Evolutionary conservation across 2,888 invertebrate species (phyloP).

Genomic region (Hemaris fuciformis): DNA sequence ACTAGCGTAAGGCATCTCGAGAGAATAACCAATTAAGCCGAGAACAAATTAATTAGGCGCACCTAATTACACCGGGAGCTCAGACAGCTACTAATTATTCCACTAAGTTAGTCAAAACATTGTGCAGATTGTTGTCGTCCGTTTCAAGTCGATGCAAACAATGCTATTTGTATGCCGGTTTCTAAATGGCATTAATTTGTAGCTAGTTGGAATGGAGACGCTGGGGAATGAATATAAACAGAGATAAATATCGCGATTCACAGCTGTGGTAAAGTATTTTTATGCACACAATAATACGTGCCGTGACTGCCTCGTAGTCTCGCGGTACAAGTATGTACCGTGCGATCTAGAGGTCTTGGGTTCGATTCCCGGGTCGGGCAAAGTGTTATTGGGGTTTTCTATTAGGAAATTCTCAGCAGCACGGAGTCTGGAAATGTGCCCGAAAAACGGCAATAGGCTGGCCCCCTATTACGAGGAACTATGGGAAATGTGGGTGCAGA

Average conservation of each 20-base stretch:
- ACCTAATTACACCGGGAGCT: slow-evolving; percentile 8
- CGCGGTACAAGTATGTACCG: too few relatives aligned
- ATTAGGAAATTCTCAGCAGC: too few relatives aligned
- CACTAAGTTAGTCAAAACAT: slow-evolving; percentile 3
- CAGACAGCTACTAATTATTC: slow-evolving; percentile 5
- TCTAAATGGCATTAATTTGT: not conserved
- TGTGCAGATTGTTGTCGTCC: slow-evolving; percentile 2
- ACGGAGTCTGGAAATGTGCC: too few relatives aligned
- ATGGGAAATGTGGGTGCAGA: too few relatives aligned
- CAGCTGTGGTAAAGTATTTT: not conserved
- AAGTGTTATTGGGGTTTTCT: too few relatives aligned
- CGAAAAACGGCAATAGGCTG: too few relatives aligned
- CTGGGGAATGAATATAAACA: not conserved
- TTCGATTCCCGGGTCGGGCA: too few relatives aligned
- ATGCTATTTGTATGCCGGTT: not conserved
- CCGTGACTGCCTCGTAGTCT: too few relatives aligned
- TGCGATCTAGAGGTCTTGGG: too few relatives aligned
- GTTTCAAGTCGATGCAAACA: slow-evolving; percentile 3
- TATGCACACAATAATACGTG: too few relatives aligned
- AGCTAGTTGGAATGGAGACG: not conserved
- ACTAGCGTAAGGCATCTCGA: not conserved
- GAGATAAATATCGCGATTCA: not conserved
- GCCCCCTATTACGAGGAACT: too few relatives aligned
- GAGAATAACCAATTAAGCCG: slow-evolving; percentile 9
- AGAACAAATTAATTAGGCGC: slow-evolving; percentile 10